Evolutionary conservation across 2,113 vertebrate genomes (phyloP).

Genomic region (Solea solea): DNA sequence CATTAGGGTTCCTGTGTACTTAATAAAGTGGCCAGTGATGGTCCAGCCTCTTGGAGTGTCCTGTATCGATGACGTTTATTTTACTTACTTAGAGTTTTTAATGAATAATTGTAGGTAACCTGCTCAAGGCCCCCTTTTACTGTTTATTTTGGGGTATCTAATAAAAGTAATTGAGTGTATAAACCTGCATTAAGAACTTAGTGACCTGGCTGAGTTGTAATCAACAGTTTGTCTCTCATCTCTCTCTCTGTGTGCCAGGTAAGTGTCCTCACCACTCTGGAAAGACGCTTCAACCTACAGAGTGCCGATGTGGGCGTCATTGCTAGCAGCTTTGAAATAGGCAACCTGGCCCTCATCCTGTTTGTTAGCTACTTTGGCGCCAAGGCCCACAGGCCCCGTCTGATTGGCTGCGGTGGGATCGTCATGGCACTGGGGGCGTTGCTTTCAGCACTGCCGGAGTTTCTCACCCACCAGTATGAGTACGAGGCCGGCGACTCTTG

Average conservation of each 20-base stretch:
- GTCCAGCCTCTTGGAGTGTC: too few species aligned
- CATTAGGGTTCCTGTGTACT: too few species aligned
- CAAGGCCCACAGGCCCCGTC: slow-evolving; percentile 93
- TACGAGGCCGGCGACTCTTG: slow-evolving; percentile 91
- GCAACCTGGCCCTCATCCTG: slow-evolving; percentile 97
- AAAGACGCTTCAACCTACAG: slow-evolving; percentile 97
- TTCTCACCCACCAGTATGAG: slow-evolving; percentile 96
- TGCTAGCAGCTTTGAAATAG: slow-evolving; percentile 98
- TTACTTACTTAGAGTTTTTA: too few species aligned
- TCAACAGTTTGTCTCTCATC: neutral
- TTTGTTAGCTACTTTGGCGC: slow-evolving; percentile 99
- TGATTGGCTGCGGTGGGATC: slow-evolving; percentile 98
- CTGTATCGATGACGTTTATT: too few species aligned
- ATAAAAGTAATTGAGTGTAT: neutral
- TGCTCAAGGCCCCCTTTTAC: too few species aligned
- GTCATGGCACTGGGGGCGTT: slow-evolving; percentile 97
- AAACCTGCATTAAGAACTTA: neutral
- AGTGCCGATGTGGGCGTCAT: slow-evolving; percentile 97
- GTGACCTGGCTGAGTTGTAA: neutral
- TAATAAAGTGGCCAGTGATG: too few species aligned
- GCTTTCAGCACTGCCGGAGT: slow-evolving; percentile 94
- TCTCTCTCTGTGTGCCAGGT: slow-evolving; percentile 79
- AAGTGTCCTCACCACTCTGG: slow-evolving; percentile 96
- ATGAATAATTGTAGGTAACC: too few species aligned
- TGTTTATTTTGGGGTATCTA: too few species aligned